Evolutionary conservation across 2,888 invertebrate genomes (phyloP).

Genomic region (Drosophila cracens): DNA sequence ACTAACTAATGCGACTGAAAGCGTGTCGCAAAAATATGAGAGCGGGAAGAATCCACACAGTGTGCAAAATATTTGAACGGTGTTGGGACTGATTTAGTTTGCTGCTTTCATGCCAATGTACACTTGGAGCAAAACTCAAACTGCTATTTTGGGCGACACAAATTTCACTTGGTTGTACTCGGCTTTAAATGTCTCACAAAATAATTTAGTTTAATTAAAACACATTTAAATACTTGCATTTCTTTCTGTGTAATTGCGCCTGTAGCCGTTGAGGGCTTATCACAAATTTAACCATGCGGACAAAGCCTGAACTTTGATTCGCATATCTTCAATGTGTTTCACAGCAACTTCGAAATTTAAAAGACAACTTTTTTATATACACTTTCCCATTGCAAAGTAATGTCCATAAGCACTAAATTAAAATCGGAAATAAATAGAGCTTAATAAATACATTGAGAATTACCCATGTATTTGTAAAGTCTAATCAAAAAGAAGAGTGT

Average conservation of each 20-base stretch:
- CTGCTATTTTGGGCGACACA: neutral
- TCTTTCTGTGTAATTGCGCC: constrained; percentile 10
- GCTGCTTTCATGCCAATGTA: neutral
- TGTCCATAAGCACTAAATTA: neutral
- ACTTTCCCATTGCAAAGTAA: neutral
- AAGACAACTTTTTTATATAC: neutral
- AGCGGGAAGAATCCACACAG: constrained; percentile 4
- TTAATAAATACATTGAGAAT: neutral
- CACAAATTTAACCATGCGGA: constrained; percentile 29
- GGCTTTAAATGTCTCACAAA: neutral
- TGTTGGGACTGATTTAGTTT: neutral
- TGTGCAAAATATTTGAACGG: constrained; percentile 4
- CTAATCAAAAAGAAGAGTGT: neutral
- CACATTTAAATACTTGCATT: neutral
- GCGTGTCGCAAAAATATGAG: constrained; percentile 6
- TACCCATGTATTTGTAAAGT: neutral
- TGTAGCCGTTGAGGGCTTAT: constrained; percentile 24
- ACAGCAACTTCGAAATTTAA: neutral
- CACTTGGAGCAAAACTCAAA: constrained; percentile 17
- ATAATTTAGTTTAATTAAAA: neutral
- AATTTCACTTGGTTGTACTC: neutral
- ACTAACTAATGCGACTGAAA: constrained; percentile 40
- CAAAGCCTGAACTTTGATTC: constrained; percentile 28
- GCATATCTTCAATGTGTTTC: constrained; percentile 28
- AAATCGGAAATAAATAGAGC: neutral